Conservation (phyloP, 2,797 vertebrate genomes). For the Siniperca undulata region DNA sequence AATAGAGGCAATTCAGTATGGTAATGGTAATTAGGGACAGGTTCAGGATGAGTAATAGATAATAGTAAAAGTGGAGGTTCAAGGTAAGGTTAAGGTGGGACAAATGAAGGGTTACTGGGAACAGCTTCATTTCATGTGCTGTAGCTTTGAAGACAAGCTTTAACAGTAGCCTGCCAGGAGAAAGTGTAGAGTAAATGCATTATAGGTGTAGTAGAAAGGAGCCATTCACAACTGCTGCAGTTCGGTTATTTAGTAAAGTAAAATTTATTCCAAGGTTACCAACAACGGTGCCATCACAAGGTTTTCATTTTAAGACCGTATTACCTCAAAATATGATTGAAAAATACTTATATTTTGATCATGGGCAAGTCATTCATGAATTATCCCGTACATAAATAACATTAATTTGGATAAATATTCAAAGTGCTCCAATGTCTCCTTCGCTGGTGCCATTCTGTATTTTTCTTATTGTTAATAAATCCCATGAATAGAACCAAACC, state of each 20-base stretch:
- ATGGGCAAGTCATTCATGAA: not conserved
- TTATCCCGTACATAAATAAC: not conserved
- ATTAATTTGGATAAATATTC: not conserved
- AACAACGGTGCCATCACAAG: slow-evolving; percentile 14
- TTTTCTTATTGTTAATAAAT: slow-evolving; percentile 1
- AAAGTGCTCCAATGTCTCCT: no score
- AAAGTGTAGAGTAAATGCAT: not conserved
- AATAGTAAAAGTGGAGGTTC: slow-evolving; percentile 3
- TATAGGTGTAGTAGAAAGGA: not conserved
- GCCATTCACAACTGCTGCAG: not conserved
- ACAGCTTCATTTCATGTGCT: not conserved
- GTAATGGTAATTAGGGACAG: not conserved
- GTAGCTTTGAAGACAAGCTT: not conserved
- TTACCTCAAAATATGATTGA: slow-evolving; percentile 4
- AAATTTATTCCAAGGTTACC: not conserved
- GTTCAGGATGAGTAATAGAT: slow-evolving; percentile 2
- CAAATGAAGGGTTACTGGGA: slow-evolving; percentile 25
- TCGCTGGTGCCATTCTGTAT: not conserved
- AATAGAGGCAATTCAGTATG: not conserved
- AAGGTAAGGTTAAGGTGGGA: slow-evolving; percentile 32
- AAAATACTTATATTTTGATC: not conserved
- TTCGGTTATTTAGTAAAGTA: not conserved
- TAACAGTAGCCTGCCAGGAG: not conserved
- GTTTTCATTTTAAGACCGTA: not conserved
- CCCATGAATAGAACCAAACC: not conserved